Base-by-base conservation (phyloP, 2,113 vertebrate genomes). In the Dipodomys spectabilis region DNA sequence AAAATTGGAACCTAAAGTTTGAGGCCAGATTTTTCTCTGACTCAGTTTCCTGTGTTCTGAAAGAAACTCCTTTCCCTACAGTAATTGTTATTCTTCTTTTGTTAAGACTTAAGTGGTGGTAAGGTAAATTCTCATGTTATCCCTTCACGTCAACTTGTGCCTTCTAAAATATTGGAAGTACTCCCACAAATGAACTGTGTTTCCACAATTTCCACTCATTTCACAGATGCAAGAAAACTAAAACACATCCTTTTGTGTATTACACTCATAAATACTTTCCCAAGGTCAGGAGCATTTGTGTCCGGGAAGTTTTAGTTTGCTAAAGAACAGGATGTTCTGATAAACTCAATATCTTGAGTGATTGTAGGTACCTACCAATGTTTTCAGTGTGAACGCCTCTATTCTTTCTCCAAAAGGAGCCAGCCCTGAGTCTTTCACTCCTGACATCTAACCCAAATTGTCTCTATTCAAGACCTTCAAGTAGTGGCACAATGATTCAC, bases 251-350 rank as follows among this genome's bases (percentile, higher is more conserved):
- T 92, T 93, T 89, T 64, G 71, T 90, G 84, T 39, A 82, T 39
- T 95, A 84, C 93, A 89, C 77, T 95, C 75, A 80, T 82, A 89
- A 72, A 90, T 81, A 74, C 84, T 95, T 96, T 94, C 91, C 93
- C 72, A 81, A 95, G 96, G 95, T 87, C 86, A 69, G 60, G 72
- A 67, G 69, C 74, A 95, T 87, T 88, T 94, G 72, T 93, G 78
- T 81, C 92, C 86, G 93, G 91, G 96, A 96, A 92, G 22, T 57
- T 60, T 73, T 93, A 80, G 92, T 97, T 95, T 94, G 30, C 62
- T 15, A 91, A 90, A 94, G 96, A 91, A 97, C 95, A 97, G 95
- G 95, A 96, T 95, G 93, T 96, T 90, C 91, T 93, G 83, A 90
- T 73, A 90, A 92, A 80, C 53, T 94, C 30, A 53, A 69, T 64